phyloP scores from a whole-genome alignment of 2,797 vertebrate genomes.

The Pelochelys cantorii region DNA sequence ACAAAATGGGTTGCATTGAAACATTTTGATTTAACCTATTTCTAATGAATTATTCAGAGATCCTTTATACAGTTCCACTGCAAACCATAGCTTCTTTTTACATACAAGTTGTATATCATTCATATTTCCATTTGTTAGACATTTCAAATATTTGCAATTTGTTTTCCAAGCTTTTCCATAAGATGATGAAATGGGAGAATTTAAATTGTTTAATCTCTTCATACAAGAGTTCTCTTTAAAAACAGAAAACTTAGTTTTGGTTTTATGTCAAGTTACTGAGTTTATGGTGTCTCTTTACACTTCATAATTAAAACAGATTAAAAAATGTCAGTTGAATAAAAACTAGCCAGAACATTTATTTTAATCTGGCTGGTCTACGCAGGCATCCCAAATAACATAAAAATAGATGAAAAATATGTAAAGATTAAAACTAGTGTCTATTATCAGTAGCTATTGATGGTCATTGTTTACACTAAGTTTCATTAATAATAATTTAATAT shows the following conservation, averaged over 20 bases:
- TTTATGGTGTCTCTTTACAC: neutral
- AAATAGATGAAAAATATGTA: neutral
- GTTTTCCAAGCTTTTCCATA: slow-evolving; percentile 36
- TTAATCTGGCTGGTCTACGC: neutral
- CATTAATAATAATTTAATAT: neutral
- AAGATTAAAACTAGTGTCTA: neutral
- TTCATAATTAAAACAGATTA: slow-evolving; percentile 26
- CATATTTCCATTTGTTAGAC: slow-evolving; percentile 56
- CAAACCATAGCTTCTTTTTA: slow-evolving; percentile 33
- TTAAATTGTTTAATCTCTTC: slow-evolving; percentile 10
- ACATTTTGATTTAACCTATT: slow-evolving; percentile 56
- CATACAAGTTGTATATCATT: slow-evolving; percentile 54
- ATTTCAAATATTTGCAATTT: slow-evolving; percentile 61
- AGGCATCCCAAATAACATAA: neutral
- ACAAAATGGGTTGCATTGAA: slow-evolving; percentile 33
- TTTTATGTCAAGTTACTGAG: slow-evolving; percentile 8
- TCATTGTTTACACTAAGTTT: neutral
- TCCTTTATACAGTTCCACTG: slow-evolving; percentile 45
- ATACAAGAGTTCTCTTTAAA: slow-evolving; percentile 24
- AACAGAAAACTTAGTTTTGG: slow-evolving; percentile 21
- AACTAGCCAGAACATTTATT: neutral
- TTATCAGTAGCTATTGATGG: neutral
- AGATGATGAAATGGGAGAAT: slow-evolving; percentile 23
- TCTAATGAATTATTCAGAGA: slow-evolving; percentile 61
- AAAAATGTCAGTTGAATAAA: neutral